These are phyloP conservation scores for Mycetomoellerius zeteki DNA, from an alignment of 1,140 invertebrate species.

Conservation along the genomic window DNA sequence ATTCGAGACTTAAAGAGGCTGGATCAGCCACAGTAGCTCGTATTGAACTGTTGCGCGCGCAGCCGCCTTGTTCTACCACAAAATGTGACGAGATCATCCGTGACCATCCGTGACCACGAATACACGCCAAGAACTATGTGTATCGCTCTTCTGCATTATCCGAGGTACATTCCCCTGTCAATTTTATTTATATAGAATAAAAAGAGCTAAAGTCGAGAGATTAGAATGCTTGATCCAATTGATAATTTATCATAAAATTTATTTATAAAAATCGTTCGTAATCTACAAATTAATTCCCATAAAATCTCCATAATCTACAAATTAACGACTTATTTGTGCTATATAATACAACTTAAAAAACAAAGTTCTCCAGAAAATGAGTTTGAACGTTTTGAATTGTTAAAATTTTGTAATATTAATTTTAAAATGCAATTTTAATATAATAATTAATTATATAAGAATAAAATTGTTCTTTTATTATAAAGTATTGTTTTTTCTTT, in stretches of 20 bases:
- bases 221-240: background rate
- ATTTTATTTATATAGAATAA: background rate
- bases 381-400: too few species aligned
- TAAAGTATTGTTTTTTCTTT: too few species aligned
- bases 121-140: conserved; percentile 3
- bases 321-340: too few species aligned
- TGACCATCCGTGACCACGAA: conserved; percentile 43
- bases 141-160: conserved; percentile 13
- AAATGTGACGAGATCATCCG: conserved; percentile 75
- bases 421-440: too few species aligned
- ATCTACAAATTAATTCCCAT: too few species aligned
- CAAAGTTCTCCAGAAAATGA: too few species aligned
- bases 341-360: too few species aligned
- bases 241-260: background rate
- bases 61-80: conserved; percentile 69
- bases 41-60: conserved; percentile 86
- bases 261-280: background rate
- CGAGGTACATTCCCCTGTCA: conserved; percentile 12
- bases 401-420: too few species aligned
- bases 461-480: too few species aligned
- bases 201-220: background rate
- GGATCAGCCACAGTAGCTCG: conserved; percentile 63
- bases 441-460: too few species aligned
- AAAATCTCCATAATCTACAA: background rate
- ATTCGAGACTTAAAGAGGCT: conserved; percentile 60